phyloP scores from a whole-genome alignment of 1,140 invertebrate species.

The Sycobia sp. region DNA sequence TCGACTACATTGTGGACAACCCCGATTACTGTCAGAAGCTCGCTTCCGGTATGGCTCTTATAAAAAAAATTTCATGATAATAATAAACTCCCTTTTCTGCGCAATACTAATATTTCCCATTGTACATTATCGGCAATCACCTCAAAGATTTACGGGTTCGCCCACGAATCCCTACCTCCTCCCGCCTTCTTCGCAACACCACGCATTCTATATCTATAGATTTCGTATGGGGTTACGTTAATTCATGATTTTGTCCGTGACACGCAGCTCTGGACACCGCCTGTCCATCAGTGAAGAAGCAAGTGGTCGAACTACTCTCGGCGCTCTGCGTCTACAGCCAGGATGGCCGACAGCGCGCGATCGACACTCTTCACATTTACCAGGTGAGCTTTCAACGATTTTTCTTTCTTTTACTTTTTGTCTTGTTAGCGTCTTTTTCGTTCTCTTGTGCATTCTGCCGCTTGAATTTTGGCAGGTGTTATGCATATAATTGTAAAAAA shows the following conservation, averaged over 20 bases:
- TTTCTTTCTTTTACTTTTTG: too few species aligned
- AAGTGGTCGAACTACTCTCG: constrained; percentile 88
- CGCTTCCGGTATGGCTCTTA: constrained; percentile 78
- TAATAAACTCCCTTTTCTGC: too few species aligned
- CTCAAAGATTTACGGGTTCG: background rate
- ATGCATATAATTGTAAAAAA: too few species aligned
- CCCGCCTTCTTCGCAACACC: background rate
- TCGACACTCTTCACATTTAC: constrained; percentile 86
- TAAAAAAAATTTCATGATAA: constrained; percentile 24
- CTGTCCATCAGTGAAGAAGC: constrained; percentile 86
- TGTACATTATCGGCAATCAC: background rate
- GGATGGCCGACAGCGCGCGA: constrained; percentile 81
- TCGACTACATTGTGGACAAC: constrained; percentile 93
- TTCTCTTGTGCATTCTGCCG: background rate
- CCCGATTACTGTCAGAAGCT: constrained; percentile 90
- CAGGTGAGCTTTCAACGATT: constrained; percentile 71
- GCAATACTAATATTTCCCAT: background rate
- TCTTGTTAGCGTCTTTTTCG: too few species aligned
- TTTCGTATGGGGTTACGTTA: too few species aligned
- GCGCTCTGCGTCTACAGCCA: constrained; percentile 88
- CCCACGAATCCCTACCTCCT: too few species aligned
- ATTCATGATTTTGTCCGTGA: too few species aligned
- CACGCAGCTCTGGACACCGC: constrained; percentile 81
- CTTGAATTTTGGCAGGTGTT: too few species aligned
- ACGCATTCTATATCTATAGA: background rate